A percentile compares a stretch with the other conserved stretches of the same genome.
Evolutionary conservation across 2,888 invertebrate species (phyloP).

Genomic region (Euplexia lucipara): DNA sequence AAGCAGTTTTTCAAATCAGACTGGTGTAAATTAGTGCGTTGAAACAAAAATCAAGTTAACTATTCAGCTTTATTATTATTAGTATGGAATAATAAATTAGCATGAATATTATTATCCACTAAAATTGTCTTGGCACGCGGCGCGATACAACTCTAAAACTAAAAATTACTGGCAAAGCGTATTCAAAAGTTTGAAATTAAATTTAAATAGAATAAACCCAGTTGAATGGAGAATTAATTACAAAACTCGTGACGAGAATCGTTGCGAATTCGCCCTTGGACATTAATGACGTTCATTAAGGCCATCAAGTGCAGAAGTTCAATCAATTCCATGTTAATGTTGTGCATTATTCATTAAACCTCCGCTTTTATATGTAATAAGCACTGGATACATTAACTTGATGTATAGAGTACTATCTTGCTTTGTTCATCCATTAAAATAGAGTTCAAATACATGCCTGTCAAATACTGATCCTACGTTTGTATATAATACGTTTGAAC

Average conservation of each 20-base stretch:
- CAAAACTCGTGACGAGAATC: slow-evolving; percentile 31
- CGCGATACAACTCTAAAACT: not conserved
- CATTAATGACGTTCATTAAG: slow-evolving; percentile 32
- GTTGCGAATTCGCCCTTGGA: slow-evolving; percentile 13
- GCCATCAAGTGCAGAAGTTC: slow-evolving; percentile 26
- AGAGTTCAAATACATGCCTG: no score
- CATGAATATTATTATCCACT: not conserved
- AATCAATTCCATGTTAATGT: slow-evolving; percentile 26
- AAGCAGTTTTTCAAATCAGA: no score
- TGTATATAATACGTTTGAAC: no score
- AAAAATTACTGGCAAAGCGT: not conserved
- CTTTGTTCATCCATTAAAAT: no score
- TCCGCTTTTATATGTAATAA: not conserved
- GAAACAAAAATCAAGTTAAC: no score
- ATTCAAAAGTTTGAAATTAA: not conserved
- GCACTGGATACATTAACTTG: not conserved
- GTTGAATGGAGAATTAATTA: slow-evolving; percentile 28
- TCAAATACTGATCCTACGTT: no score
- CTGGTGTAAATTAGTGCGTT: no score
- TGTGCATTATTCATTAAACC: slow-evolving; percentile 10
- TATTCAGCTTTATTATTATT: no score
- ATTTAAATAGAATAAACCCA: slow-evolving; percentile 5
- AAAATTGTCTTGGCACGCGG: not conserved
- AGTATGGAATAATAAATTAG: slow-evolving; percentile 3
- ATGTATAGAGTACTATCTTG: not conserved